Evolutionary conservation across 2,888 invertebrate species (phyloP).

Genomic region (Serrognathus titanus): DNA sequence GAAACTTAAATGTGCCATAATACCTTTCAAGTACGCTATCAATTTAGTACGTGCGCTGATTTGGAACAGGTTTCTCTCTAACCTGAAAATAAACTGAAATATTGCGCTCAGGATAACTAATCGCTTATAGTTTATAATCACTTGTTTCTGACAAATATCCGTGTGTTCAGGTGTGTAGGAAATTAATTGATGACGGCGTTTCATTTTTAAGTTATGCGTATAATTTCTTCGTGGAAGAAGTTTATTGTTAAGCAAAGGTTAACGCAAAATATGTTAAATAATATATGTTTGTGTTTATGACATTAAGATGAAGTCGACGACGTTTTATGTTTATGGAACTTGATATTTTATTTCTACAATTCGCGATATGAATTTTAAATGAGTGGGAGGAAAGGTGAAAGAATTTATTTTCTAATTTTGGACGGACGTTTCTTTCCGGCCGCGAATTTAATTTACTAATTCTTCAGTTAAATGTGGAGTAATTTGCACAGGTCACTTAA

Average conservation of each 20-base stretch:
- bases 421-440: too few relatives aligned
- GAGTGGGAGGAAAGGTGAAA: too few relatives aligned
- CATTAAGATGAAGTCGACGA: too few relatives aligned
- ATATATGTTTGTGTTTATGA: too few relatives aligned
- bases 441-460: too few relatives aligned
- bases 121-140: not conserved
- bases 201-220: not conserved
- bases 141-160: not conserved
- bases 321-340: too few relatives aligned
- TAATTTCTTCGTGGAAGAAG: not conserved
- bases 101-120: not conserved
- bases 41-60: slow-evolving; percentile 1
- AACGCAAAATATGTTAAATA: too few relatives aligned
- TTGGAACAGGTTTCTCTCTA: not conserved
- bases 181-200: not conserved
- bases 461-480: not conserved
- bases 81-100: not conserved
- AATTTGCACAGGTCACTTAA: not conserved
- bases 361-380: too few relatives aligned
- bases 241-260: not conserved
- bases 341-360: too few relatives aligned
- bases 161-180: not conserved
- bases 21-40: not conserved
- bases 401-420: too few relatives aligned
- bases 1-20: not conserved